Conservation (phyloP, 2,888 invertebrate genomes). For the Scrobipalpa atriplicella region DNA sequence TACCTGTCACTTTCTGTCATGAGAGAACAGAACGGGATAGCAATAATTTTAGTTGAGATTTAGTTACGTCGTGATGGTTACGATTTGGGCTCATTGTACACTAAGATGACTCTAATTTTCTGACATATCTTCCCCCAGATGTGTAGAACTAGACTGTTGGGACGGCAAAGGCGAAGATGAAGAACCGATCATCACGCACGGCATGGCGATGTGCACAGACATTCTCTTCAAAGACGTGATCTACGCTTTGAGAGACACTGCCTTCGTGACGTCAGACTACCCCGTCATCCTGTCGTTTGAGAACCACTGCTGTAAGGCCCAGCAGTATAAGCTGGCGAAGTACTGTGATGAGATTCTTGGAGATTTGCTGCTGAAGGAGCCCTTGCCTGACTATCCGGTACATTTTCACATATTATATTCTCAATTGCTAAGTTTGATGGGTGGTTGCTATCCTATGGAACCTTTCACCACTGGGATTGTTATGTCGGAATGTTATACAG, state of each 20-base stretch:
- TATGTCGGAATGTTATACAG: too few relatives aligned
- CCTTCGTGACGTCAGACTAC: slow-evolving; percentile 98
- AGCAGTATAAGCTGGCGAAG: slow-evolving; percentile 98
- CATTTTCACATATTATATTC: slow-evolving; percentile 56
- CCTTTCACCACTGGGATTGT: too few relatives aligned
- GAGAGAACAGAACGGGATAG: too few relatives aligned
- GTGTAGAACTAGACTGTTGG: slow-evolving; percentile 99
- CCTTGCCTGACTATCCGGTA: slow-evolving; percentile 93
- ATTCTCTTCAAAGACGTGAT: slow-evolving; percentile 99
- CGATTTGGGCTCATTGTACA: too few relatives aligned
- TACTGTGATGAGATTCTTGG: slow-evolving; percentile 99
- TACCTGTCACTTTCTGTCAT: too few relatives aligned
- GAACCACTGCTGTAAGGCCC: slow-evolving; percentile 99
- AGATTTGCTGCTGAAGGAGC: slow-evolving; percentile 94
- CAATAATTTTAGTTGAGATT: too few relatives aligned
- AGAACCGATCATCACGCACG: slow-evolving; percentile 99
- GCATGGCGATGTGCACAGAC: slow-evolving; percentile 99
- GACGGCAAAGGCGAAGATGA: slow-evolving; percentile 99
- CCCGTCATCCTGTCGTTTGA: slow-evolving; percentile 99
- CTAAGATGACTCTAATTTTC: neutral
- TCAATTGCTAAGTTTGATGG: too few relatives aligned
- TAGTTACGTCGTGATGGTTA: too few relatives aligned
- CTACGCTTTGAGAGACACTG: slow-evolving; percentile 98
- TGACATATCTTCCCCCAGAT: slow-evolving; percentile 81
- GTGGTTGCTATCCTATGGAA: too few relatives aligned